Evolutionary conservation across 2,888 invertebrate genomes (phyloP), one percentile per base, ranked within the genome.

Genomic region (Chelonus formosanus): DNA sequence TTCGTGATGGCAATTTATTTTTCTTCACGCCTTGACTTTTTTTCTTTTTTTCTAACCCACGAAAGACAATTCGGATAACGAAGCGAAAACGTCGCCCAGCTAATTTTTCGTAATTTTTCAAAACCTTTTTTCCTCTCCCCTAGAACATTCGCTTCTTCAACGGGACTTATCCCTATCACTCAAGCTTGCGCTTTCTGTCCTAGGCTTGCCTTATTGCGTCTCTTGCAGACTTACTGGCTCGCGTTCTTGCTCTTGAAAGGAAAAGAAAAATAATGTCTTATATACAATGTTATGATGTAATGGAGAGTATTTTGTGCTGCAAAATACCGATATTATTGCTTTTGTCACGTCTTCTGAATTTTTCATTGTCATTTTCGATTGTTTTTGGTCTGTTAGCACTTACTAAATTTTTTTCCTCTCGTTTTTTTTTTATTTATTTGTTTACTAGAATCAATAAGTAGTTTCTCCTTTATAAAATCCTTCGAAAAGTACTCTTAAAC

Each of bases 251-350:
- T 48, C 71, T 61, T 62, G 40, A 40, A 6, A 40, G 73, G 75
- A 76, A 78, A 78, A 78, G 79, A 78, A 78, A 80, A 80, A 80
- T 80, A 80, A 80, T 80, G 77, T 76, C 74, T 76, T 75, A 72
- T 75, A 76, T 76, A 78, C 75, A 76, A 79, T 75, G 77, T 76
- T 74, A 77, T 72, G 76, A 76, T 79, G 80, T 80, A 81, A 81
- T 80, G 80, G 80, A 80, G 79, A 78, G 77, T 79, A 81, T 80
- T 80, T 81, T 79, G 80, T 78, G 77, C 78, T 80, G 80, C 79
- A 81, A 82, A 80, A 82, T 78, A 81, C 76, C 76, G 75, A 73
- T 75, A 69, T 74, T 71, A 69, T 67, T 68, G 71, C 74, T 73
- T 69, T 64, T 72, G n/a, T 70, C 45, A 67, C 71, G 50, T 61